These are phyloP conservation scores for Nilaparvata lugens DNA, from an alignment of 1,140 invertebrate species.

Conservation along the genomic window DNA sequence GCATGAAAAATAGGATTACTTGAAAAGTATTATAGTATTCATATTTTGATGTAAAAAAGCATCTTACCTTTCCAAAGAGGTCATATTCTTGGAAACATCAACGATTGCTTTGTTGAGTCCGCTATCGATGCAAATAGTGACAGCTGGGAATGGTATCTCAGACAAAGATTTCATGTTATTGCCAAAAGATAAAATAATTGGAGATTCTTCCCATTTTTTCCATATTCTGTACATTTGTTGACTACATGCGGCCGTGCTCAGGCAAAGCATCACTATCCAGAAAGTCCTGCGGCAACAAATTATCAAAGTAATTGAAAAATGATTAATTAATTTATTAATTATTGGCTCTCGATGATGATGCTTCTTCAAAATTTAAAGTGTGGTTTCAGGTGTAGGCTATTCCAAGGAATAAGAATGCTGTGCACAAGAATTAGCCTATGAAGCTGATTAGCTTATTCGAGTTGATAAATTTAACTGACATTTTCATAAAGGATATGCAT, in stretches of 20 bases:
- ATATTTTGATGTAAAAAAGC: no score
- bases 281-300: background rate
- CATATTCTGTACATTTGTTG: background rate
- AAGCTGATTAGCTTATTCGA: no score
- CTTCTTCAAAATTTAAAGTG: no score
- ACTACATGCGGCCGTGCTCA: background rate
- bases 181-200: background rate
- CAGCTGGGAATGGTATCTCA: slow-evolving; percentile 22
- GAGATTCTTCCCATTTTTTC: slow-evolving; percentile 4
- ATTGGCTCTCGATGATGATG: no score
- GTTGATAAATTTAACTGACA: no score
- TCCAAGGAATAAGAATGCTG: no score
- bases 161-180: slow-evolving; percentile 11
- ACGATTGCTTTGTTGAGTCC: background rate
- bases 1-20: no score
- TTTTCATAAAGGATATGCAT: no score
- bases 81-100: background rate
- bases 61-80: background rate
- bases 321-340: no score
- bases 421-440: no score
- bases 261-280: background rate
- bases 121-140: slow-evolving; percentile 20
- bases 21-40: no score
- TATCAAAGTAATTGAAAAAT: background rate
- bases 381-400: no score